phyloP scores from a whole-genome alignment of 2,113 vertebrate species.

The Aegotheles bennettii region DNA sequence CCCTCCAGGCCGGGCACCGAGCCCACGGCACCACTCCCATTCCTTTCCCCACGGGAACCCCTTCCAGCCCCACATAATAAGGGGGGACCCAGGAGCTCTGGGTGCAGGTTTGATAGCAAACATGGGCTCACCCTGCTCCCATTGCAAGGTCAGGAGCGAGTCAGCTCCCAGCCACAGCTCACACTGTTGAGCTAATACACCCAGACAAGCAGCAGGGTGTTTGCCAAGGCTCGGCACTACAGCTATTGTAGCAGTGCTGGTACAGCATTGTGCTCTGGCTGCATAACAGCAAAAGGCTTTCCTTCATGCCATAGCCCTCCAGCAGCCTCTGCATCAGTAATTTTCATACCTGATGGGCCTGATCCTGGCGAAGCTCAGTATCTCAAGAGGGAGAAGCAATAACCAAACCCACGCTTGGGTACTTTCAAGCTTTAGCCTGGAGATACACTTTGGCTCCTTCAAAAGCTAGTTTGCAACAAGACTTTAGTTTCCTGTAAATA shows the following conservation, averaged over 20 bases:
- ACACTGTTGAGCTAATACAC: neutral
- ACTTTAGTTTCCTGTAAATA: neutral
- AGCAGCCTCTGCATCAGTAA: neutral
- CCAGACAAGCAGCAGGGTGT: rapidly evolving
- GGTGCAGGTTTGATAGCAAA: neutral
- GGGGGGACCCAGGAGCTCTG: neutral
- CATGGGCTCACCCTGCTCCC: neutral
- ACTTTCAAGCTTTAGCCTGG: neutral
- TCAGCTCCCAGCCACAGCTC: neutral
- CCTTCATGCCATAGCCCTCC: neutral
- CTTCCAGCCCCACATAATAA: neutral
- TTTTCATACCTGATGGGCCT: neutral
- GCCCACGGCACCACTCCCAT: neutral
- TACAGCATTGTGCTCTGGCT: neutral
- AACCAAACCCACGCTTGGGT: rapidly evolving
- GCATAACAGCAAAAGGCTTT: neutral
- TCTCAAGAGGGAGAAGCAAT: neutral
- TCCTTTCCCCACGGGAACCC: neutral
- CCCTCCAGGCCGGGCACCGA: neutral
- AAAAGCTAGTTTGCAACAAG: neutral
- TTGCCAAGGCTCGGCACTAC: rapidly evolving
- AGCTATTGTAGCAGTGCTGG: neutral
- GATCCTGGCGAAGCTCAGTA: neutral
- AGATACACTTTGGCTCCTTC: neutral
- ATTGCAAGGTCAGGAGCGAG: neutral